These are phyloP conservation scores for Pilophorus perplexus DNA, from an alignment of 2,888 invertebrate species.

Conservation along the genomic window DNA sequence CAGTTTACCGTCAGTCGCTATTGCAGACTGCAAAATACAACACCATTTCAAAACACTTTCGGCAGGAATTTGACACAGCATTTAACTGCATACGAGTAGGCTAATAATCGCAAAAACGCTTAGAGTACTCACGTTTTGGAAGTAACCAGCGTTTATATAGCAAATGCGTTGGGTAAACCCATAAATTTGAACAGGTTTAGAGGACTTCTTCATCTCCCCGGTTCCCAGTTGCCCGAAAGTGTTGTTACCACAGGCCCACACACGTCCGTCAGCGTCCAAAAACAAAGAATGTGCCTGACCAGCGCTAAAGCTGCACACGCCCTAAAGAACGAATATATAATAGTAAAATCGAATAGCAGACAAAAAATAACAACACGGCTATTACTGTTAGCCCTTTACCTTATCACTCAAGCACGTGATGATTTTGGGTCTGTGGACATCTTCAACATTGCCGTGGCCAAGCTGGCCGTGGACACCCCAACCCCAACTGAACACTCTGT, in stretches of 20 bases:
- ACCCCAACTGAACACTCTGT: constrained; percentile 84
- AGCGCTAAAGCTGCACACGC: constrained; percentile 56
- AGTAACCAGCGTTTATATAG: constrained; percentile 65
- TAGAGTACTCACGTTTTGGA: constrained; percentile 75
- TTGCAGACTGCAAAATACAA: constrained; percentile 35
- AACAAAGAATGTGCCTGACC: constrained; percentile 72
- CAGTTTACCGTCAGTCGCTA: constrained; percentile 37
- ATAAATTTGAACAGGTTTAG: constrained; percentile 59
- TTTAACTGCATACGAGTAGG: not conserved
- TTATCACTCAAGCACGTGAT: constrained; percentile 56
- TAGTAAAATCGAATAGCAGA: too few relatives aligned
- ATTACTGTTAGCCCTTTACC: constrained; percentile 50
- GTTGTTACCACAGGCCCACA: constrained; percentile 69
- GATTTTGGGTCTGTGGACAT: constrained; percentile 60
- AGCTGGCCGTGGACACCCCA: constrained; percentile 95
- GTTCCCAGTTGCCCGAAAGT: constrained; percentile 76
- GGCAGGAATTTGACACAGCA: not conserved
- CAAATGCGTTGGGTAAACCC: constrained; percentile 57
- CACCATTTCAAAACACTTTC: too few relatives aligned
- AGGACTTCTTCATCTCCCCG: constrained; percentile 58
- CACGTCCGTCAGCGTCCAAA: constrained; percentile 65
- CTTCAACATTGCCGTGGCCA: constrained; percentile 78
- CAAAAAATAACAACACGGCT: not conserved
- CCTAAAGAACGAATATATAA: constrained; percentile 47
- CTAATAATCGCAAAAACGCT: too few relatives aligned